A percentile compares a stretch with the other conserved stretches of the same genome.
phyloP scores from a whole-genome alignment of 2,888 invertebrate species.

The Tridacna crocea region DNA sequence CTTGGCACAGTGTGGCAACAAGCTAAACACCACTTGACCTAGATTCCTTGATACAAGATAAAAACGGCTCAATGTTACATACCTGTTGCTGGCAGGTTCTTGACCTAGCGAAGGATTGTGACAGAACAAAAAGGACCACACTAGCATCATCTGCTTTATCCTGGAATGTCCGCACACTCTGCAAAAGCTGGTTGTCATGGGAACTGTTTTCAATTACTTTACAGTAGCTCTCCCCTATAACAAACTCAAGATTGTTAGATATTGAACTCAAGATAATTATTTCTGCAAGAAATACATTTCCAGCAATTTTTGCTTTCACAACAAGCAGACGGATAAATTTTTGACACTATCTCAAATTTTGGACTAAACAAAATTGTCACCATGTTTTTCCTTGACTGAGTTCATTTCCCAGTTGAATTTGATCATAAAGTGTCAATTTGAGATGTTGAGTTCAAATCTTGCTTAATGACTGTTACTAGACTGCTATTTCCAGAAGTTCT shows the following conservation, averaged over 20 bases:
- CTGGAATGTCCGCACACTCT: constrained; percentile 73
- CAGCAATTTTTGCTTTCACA: neutral
- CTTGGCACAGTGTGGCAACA: no score
- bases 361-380: neutral
- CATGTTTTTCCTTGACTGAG: no score
- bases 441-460: no score
- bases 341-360: neutral
- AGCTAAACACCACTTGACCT: no score
- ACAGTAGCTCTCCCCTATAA: constrained; percentile 11
- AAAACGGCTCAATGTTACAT: neutral
- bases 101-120: constrained; percentile 77
- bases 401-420: no score
- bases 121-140: constrained; percentile 80
- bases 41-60: no score
- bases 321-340: neutral
- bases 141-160: constrained; percentile 82
- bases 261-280: neutral
- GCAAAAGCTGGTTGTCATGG: constrained; percentile 7
- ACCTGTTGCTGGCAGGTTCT: constrained; percentile 81
- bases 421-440: no score
- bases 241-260: neutral
- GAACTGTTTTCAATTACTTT: constrained; percentile 6
- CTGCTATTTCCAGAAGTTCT: no score
- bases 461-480: no score
- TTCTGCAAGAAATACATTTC: neutral